Base-by-base conservation (phyloP, 2,797 vertebrate genomes). In the Halcyon chelicuti region DNA sequence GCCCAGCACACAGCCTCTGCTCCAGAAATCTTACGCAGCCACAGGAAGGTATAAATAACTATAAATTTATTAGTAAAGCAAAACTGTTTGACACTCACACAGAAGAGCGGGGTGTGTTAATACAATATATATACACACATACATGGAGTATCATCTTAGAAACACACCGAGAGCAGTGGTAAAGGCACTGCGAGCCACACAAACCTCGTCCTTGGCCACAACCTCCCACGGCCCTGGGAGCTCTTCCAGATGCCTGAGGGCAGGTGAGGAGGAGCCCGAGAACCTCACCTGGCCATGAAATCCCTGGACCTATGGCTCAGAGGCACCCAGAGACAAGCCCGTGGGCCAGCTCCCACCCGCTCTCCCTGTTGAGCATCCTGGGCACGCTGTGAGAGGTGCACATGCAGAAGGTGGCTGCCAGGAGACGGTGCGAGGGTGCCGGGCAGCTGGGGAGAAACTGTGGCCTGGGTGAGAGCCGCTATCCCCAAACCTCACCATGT, bases 41-140 rank as follows among this genome's bases (percentile, higher is more conserved):
- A 94, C 93, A 76, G 77, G 46, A 86, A 96, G 63, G 73, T 96
- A 97, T 96, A 97, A 97, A 97, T 94, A 97, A 97, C 95, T 96
- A 97, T 95, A 96, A 96, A 97, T 97, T 96, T 96, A 97, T 97
- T 96, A 97, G 95, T 96, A 97, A 96, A 97, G 96, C 94, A 94
- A 96, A 96, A 86, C 90, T 76, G 88, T 96, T 93, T 93, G 94
- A 96, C 94, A 97, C 80, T 96, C 94, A 94, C 96, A 97, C 88
- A 94, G 94, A 95, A 97, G 76, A 96, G 94, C 93, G 0, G 88
- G 93, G 68, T 88, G 79, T 91, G 93, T 97, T 96, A 96, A 96
- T 96, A 95, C 94, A 96, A 80, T 90, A 83, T 96, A 97, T 92
- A 91, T 93, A 95, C 58, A 94, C 89, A 91, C 93, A 78, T 80